A percentile compares a stretch with the other conserved stretches of the same genome.
Conservation (phyloP, 2,113 vertebrate species). For the Aviceda subcristata region DNA sequence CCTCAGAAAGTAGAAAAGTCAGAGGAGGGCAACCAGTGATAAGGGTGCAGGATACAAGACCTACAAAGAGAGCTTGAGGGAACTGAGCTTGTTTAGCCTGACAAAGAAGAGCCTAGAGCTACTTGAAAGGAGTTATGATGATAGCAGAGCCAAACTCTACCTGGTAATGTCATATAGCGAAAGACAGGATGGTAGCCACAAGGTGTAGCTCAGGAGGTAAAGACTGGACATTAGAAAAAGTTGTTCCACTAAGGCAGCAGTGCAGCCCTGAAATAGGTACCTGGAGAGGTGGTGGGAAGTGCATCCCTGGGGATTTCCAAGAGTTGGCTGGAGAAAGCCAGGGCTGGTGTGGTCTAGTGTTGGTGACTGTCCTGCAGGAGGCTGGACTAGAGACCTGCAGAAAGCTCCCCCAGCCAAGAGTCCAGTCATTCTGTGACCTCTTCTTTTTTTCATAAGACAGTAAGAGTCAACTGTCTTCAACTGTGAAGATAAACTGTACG, state of each 20-base stretch:
- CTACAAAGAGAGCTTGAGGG: neutral
- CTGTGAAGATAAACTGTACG: neutral
- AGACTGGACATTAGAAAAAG: neutral
- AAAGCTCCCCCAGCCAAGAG: neutral
- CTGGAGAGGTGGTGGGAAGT: neutral
- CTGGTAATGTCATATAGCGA: neutral
- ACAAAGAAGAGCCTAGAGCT: neutral
- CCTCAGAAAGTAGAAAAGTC: neutral
- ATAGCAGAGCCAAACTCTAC: neutral
- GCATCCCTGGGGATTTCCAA: neutral
- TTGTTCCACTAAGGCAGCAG: neutral
- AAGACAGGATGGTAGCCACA: neutral
- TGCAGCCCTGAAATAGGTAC: neutral
- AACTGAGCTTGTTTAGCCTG: neutral
- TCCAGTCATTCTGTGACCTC: neutral
- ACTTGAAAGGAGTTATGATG: neutral
- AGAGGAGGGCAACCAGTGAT: neutral
- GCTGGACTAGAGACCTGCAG: neutral
- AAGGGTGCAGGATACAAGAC: neutral
- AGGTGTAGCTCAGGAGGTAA: neutral
- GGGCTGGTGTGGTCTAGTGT: neutral
- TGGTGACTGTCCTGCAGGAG: neutral
- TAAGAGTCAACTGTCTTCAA: neutral
- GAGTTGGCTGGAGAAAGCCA: neutral
- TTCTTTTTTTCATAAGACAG: neutral